Evolutionary conservation across 1,140 invertebrate genomes (phyloP).

Genomic region (Drosophila murphyi): DNA sequence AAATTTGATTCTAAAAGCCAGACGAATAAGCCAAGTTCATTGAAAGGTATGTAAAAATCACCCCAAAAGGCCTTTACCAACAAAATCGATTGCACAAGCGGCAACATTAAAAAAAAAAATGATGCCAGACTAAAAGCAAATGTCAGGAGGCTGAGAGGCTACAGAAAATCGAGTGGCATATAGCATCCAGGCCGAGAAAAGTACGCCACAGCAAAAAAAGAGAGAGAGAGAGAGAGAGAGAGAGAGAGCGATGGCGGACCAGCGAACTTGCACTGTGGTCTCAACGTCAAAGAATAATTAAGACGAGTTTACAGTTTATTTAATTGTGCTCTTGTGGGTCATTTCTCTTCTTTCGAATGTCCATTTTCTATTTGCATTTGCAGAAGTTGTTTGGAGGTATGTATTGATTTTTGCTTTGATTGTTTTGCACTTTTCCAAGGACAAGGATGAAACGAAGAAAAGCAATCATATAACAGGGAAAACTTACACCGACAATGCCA

Average conservation of each 20-base stretch:
- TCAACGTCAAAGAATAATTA: not conserved
- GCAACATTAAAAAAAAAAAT: constrained; percentile 48
- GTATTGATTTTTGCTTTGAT: not conserved
- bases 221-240: not conserved
- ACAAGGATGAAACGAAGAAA: not conserved
- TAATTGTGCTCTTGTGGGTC: not conserved
- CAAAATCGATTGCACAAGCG: constrained; percentile 64
- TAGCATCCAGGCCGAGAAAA: constrained; percentile 48
- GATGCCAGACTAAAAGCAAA: constrained; percentile 45
- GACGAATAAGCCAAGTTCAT: constrained; percentile 51
- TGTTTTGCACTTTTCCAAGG: not conserved
- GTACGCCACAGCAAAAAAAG: constrained; percentile 17
- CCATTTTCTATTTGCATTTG: not conserved
- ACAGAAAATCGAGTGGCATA: constrained; percentile 64
- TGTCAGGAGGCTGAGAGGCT: constrained; percentile 35
- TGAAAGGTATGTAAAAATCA: constrained; percentile 49
- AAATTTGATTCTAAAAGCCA: constrained; percentile 67
- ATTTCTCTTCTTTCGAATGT: not conserved
- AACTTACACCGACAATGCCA: not conserved
- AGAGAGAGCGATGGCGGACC: not conserved
- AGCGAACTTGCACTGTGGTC: constrained; percentile 38
- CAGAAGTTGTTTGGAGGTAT: not conserved
- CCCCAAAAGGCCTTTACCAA: constrained; percentile 35
- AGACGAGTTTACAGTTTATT: not conserved
- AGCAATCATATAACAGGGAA: not conserved